Percentiles rank a stretch among this genome's conserved stretches.
Evolutionary conservation across 2,797 vertebrate genomes (phyloP).

Genomic region (Bradypodion ventrale): DNA sequence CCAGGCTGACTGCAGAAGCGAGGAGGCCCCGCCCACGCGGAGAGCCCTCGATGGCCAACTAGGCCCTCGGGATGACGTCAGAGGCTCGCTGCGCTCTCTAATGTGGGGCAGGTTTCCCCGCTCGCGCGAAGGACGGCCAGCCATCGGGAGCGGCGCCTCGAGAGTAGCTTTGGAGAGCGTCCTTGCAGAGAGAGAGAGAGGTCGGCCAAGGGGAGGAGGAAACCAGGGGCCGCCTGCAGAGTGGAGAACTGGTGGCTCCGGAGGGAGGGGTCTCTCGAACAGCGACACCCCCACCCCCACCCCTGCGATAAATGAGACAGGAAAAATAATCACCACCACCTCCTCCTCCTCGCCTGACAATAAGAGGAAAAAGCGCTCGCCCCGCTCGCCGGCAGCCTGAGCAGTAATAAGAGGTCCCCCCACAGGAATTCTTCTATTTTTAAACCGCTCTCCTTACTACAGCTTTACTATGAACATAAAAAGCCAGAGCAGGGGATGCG

Average conservation of each 20-base stretch:
- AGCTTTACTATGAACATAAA: constrained; percentile 29
- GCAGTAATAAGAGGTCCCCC: constrained; percentile 29
- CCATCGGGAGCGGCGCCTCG: not conserved
- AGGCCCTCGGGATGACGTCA: constrained; percentile 30
- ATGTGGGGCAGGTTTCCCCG: constrained; percentile 23
- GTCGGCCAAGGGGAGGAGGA: constrained; percentile 33
- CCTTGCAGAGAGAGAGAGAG: constrained; percentile 16
- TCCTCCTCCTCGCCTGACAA: not conserved
- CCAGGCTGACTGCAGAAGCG: not conserved
- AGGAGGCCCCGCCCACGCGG: constrained; percentile 24
- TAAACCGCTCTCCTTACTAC: constrained; percentile 20
- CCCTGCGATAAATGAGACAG: not conserved
- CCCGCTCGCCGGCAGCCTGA: constrained; percentile 1
- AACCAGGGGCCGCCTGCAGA: not conserved
- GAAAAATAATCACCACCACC: not conserved
- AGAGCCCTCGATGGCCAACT: constrained; percentile 21
- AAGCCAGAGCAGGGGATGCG: constrained; percentile 9
- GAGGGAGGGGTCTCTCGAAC: not conserved
- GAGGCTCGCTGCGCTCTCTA: constrained; percentile 6
- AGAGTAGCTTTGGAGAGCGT: constrained; percentile 9
- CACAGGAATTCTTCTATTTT: constrained; percentile 39
- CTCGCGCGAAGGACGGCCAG: constrained; percentile 5
- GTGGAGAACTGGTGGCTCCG: not conserved
- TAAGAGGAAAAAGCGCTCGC: constrained; percentile 27
- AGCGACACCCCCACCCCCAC: too few species aligned